Evolutionary conservation across 2,888 invertebrate species (phyloP).

Genomic region (Apodemia mormo): DNA sequence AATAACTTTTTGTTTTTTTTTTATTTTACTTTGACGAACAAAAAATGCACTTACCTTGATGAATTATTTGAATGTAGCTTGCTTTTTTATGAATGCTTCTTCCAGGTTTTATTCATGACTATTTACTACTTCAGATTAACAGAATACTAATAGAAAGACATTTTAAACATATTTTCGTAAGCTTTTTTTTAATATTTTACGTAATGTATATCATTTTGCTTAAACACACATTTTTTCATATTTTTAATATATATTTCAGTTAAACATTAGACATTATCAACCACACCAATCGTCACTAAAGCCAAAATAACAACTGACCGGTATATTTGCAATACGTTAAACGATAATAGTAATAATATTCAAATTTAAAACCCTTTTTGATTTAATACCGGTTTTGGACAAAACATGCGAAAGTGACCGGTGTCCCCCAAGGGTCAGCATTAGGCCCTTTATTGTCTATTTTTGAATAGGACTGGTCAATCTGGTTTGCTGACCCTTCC

Average conservation of each 20-base stretch:
- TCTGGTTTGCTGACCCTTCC: constrained; percentile 79
- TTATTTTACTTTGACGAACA: no score
- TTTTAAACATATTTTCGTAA: no score
- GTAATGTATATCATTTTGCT: no score
- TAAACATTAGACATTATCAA: constrained; percentile 37
- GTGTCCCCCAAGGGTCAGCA: constrained; percentile 73
- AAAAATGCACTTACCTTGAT: no score
- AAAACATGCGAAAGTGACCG: constrained; percentile 65
- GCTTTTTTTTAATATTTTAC: no score
- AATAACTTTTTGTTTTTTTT: no score
- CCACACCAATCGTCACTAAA: constrained; percentile 50
- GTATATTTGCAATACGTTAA: constrained; percentile 45
- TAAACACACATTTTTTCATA: background rate
- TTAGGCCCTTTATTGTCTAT: constrained; percentile 66
- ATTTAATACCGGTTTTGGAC: constrained; percentile 63
- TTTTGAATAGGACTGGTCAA: constrained; percentile 74
- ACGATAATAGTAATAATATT: constrained; percentile 55
- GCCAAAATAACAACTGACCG: constrained; percentile 67
- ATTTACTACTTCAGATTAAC: no score
- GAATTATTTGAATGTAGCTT: no score
- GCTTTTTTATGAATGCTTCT: no score
- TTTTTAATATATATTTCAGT: constrained; percentile 29
- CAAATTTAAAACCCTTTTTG: constrained; percentile 55
- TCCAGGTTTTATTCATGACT: no score
- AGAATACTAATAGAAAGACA: no score